Conservation (phyloP, 2,888 invertebrate genomes). For the Tribolium freemani region DNA sequence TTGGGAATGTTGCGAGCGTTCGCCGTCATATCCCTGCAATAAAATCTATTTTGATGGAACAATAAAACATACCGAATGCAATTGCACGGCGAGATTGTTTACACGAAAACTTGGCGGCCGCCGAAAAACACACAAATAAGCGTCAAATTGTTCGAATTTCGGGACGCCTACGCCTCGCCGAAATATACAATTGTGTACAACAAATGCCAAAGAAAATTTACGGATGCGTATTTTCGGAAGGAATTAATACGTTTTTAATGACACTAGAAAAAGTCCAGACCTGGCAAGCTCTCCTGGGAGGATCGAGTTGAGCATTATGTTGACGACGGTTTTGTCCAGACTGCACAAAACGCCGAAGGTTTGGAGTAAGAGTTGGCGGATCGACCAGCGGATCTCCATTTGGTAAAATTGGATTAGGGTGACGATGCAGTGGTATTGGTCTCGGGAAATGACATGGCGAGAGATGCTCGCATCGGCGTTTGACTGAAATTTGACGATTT, state of each 20-base stretch:
- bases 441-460: constrained; percentile 85
- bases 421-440: constrained; percentile 87
- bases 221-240: background rate
- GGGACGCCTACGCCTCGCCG: background rate
- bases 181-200: constrained; percentile 1
- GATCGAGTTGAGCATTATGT: constrained; percentile 88
- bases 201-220: constrained; percentile 23
- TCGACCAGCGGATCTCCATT: constrained; percentile 93
- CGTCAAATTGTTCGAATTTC: background rate
- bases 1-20: constrained; percentile 84
- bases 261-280: constrained; percentile 58
- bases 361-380: constrained; percentile 85
- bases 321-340: constrained; percentile 84
- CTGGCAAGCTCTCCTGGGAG: constrained; percentile 92
- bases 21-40: constrained; percentile 80
- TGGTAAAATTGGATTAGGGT: constrained; percentile 94
- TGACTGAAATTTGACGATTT: constrained; percentile 73
- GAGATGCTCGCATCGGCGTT: constrained; percentile 93
- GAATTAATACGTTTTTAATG: background rate
- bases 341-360: constrained; percentile 92
- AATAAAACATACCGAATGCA: background rate
- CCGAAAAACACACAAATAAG: background rate
- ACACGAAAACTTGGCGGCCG: background rate
- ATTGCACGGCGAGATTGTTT: too few species aligned
- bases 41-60: background rate